phyloP scores from a whole-genome alignment of 2,113 vertebrate species.

The Microcebus tavaratra region DNA sequence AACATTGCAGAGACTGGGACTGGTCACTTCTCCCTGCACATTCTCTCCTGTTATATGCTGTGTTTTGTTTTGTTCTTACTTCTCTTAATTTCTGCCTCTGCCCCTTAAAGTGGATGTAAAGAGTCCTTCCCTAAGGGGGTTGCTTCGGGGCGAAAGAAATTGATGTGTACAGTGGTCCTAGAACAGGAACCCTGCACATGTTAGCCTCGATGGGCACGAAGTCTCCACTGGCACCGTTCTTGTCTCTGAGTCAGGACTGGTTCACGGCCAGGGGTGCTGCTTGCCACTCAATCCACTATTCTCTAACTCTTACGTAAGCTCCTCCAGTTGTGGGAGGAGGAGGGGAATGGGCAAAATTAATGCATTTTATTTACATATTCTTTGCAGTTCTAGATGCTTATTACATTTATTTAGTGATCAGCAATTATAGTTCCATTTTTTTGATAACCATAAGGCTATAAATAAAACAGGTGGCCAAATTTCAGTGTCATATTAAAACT shows the following conservation, averaged over 20 bases:
- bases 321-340: neutral
- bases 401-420: neutral
- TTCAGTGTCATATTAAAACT: neutral
- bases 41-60: neutral
- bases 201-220: neutral
- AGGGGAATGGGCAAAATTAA: rapidly evolving
- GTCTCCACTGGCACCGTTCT: neutral
- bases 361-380: neutral
- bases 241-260: neutral
- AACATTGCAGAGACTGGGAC: neutral
- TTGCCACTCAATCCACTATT: neutral
- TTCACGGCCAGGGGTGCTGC: neutral
- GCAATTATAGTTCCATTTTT: neutral
- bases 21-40: rapidly evolving
- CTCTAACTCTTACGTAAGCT: neutral
- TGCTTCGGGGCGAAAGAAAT: neutral
- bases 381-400: neutral
- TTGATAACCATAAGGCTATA: neutral
- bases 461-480: neutral
- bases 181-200: neutral
- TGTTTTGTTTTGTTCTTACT: neutral
- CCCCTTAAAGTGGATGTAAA: neutral
- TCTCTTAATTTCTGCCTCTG: neutral
- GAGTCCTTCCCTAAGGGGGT: neutral
- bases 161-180: neutral